Conservation (phyloP, 2,888 invertebrate genomes). For the Drosophila imparisetae region DNA sequence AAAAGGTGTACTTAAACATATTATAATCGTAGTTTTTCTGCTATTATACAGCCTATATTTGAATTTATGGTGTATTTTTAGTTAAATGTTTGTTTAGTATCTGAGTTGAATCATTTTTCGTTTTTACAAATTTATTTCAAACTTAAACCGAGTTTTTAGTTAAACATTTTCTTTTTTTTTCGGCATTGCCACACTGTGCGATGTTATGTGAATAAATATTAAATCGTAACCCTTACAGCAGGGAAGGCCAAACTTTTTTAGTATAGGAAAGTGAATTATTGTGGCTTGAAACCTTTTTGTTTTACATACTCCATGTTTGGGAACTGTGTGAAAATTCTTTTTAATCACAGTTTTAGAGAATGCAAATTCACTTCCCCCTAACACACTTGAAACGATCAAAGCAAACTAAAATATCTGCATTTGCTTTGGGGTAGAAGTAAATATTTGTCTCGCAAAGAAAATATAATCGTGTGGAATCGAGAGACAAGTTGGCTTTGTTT, state of each 20-base stretch:
- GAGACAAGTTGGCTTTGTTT: constrained; percentile 20
- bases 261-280: neutral
- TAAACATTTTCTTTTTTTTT: neutral
- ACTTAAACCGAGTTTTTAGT: neutral
- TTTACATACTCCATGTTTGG: neutral
- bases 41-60: neutral
- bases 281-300: neutral
- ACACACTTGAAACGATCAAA: neutral
- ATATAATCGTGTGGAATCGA: neutral
- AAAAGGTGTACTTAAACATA: neutral
- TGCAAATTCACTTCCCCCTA: neutral
- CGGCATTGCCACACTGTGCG: neutral
- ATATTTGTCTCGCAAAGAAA: neutral
- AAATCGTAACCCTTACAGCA: neutral
- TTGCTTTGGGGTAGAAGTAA: neutral
- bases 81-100: neutral
- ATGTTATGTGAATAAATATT: neutral
- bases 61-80: neutral
- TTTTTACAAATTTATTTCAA: neutral
- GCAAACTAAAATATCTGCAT: neutral
- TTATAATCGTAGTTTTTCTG: neutral
- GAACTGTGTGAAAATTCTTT: neutral
- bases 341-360: neutral
- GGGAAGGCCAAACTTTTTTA: neutral
- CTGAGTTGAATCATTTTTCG: neutral